Evolutionary conservation across 2,888 invertebrate species (phyloP).

Genomic region (Drosophila emarginata): DNA sequence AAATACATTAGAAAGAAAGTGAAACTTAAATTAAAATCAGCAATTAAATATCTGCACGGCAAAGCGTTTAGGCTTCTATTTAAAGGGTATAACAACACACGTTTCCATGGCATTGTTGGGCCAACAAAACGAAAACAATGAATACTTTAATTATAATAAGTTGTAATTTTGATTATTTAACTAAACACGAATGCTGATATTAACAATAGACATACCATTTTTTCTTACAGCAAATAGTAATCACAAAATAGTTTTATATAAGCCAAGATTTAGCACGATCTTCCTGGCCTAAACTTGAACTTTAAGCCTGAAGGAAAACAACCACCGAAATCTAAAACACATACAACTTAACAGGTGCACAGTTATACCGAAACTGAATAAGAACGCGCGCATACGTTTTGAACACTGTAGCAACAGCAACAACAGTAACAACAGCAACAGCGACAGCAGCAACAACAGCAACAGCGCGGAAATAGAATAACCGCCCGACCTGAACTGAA

Average conservation of each 20-base stretch:
- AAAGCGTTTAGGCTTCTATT: not conserved
- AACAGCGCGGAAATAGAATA: conserved; percentile 38
- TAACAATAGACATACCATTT: conserved; percentile 38
- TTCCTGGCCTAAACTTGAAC: conserved; percentile 23
- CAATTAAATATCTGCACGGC: no score
- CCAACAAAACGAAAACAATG: conserved; percentile 39
- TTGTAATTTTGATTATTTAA: conserved; percentile 20
- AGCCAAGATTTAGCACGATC: not conserved
- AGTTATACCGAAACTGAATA: conserved; percentile 59
- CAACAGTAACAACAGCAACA: not conserved
- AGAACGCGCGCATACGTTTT: conserved; percentile 45
- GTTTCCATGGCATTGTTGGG: conserved; percentile 26
- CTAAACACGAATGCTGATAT: conserved; percentile 21
- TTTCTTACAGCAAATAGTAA: conserved; percentile 1
- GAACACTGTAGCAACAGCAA: not conserved
- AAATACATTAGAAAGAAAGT: no score
- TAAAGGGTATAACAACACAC: not conserved
- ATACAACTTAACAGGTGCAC: conserved; percentile 65
- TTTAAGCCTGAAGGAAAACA: conserved; percentile 30
- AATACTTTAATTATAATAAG: conserved; percentile 10
- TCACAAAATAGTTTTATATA: not conserved
- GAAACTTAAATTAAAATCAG: no score
- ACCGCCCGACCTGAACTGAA: conserved; percentile 36
- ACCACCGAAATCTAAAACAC: conserved; percentile 47
- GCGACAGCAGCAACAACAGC: conserved; percentile 10